A percentile compares a stretch with the other conserved stretches of the same genome.
These are phyloP conservation scores for Poecilia gillii DNA, from an alignment of 2,797 vertebrate genomes.

Conservation along the genomic window DNA sequence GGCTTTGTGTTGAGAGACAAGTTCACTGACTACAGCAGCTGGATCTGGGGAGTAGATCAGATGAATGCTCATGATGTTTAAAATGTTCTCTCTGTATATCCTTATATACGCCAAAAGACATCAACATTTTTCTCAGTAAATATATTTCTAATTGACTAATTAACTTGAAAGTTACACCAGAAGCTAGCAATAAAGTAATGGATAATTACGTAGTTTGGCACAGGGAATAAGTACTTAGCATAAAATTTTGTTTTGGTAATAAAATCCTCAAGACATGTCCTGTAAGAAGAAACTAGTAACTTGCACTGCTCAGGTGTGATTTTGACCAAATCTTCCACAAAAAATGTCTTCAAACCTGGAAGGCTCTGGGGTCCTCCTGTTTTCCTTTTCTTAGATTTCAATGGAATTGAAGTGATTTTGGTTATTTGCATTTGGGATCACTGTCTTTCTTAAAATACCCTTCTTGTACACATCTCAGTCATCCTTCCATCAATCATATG, in stretches of 20 bases:
- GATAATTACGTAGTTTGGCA: not conserved
- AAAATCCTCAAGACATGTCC: not conserved
- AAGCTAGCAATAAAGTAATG: not conserved
- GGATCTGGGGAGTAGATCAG: slow-evolving; percentile 54
- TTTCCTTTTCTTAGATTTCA: not conserved
- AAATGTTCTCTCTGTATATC: slow-evolving; percentile 38
- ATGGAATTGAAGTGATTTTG: not conserved
- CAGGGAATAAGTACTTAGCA: not conserved
- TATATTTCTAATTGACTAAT: not conserved
- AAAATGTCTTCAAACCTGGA: not conserved
- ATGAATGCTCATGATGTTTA: slow-evolving; percentile 36
- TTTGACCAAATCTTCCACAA: not conserved
- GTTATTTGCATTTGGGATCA: not conserved
- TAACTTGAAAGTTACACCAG: not conserved
- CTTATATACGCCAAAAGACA: not conserved
- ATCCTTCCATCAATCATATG: not conserved
- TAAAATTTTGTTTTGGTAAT: not conserved
- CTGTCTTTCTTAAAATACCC: not conserved
- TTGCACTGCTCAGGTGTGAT: not conserved
- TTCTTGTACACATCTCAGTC: not conserved
- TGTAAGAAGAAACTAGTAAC: not conserved
- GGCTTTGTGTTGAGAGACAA: slow-evolving; percentile 64
- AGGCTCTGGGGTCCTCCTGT: not conserved
- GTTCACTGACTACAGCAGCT: slow-evolving; percentile 57
- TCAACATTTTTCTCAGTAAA: not conserved